These are phyloP conservation scores for Nebria brevicollis DNA, from an alignment of 2,888 invertebrate genomes.

Conservation along the genomic window DNA sequence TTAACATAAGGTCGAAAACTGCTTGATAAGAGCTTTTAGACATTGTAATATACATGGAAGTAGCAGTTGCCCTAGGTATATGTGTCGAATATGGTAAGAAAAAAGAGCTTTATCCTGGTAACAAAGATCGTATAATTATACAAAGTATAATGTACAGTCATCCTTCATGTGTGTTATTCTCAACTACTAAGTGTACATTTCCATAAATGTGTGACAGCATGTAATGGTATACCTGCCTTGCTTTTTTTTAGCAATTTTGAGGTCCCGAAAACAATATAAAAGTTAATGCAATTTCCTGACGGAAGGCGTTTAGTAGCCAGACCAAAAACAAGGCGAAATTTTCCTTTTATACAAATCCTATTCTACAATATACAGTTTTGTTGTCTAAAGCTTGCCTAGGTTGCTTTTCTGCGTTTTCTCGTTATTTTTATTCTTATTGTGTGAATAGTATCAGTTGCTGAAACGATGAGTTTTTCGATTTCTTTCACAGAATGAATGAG, in stretches of 20 bases:
- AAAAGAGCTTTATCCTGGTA: background rate
- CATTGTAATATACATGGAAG: background rate
- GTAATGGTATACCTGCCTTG: background rate
- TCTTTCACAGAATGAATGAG: slow-evolving; percentile 42
- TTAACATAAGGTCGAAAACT: background rate
- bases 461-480: slow-evolving; percentile 34
- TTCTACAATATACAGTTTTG: background rate
- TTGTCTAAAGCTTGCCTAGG: slow-evolving; percentile 4
- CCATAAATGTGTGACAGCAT: too few relatives aligned
- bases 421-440: slow-evolving; percentile 11
- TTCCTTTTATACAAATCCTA: background rate
- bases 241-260: slow-evolving; percentile 36
- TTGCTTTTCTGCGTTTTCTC: slow-evolving; percentile 3
- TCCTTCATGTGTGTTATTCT: background rate
- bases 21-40: background rate
- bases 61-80: too few relatives aligned
- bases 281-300: slow-evolving; percentile 22
- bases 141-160: too few relatives aligned
- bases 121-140: background rate
- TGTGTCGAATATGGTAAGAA: too few relatives aligned
- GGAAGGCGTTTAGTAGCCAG: slow-evolving; percentile 2
- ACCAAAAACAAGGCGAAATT: slow-evolving; percentile 7
- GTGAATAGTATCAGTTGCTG: slow-evolving; percentile 34
- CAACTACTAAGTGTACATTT: too few relatives aligned
- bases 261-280: slow-evolving; percentile 7